A percentile compares a stretch with the other conserved stretches of the same genome.
Evolutionary conservation across 1,140 invertebrate species (phyloP).

Genomic region (Ladona fulva): DNA sequence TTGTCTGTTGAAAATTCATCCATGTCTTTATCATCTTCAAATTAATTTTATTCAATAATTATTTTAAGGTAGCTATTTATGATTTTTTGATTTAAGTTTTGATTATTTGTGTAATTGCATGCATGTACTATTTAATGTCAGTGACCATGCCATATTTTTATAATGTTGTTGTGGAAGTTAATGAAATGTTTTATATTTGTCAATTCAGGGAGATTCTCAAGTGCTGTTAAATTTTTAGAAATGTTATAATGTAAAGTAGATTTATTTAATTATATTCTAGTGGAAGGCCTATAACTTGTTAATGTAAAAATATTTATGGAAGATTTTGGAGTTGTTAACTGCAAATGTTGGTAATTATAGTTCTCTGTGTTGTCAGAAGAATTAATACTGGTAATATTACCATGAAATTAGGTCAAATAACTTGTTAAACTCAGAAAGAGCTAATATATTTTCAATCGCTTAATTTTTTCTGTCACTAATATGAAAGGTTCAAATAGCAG

Average conservation of each 20-base stretch:
- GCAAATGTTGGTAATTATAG: background rate
- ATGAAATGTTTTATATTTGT: background rate
- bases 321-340: background rate
- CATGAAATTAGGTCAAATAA: no score
- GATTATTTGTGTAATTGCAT: background rate
- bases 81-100: background rate
- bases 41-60: no score
- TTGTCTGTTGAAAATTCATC: no score
- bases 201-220: constrained; percentile 6
- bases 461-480: no score
- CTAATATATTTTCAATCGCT: no score
- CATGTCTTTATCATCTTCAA: no score
- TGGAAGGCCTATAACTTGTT: background rate
- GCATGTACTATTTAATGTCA: background rate
- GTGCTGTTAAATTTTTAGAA: background rate
- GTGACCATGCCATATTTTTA: background rate
- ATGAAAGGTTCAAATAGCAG: no score
- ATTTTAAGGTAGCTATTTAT: background rate
- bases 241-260: background rate
- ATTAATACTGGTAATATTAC: no score
- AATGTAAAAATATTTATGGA: background rate
- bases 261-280: background rate
- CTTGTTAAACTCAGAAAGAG: no score
- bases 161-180: background rate
- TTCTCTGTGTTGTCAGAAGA: no score